phyloP scores from a whole-genome alignment of 2,113 vertebrate species.

The Eidolon helvum region DNA sequence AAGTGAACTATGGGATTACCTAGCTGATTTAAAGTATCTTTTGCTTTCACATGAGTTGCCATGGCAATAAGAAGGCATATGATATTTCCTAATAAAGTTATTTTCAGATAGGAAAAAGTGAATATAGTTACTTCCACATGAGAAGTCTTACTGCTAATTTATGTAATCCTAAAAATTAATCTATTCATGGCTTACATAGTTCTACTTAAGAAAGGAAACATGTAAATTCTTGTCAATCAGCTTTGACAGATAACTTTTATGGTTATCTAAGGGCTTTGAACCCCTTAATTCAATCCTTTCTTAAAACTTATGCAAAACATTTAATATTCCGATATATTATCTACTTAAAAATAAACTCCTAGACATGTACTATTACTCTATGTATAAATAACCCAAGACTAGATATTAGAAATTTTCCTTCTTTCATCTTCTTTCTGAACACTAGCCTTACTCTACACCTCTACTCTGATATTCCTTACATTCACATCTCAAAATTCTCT shows the following conservation, averaged over 20 bases:
- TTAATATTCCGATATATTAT: not conserved
- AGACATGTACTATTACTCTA: not conserved
- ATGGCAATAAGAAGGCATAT: not conserved
- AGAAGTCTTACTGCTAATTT: not conserved
- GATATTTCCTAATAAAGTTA: not conserved
- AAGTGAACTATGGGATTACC: not conserved
- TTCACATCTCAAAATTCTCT: not conserved
- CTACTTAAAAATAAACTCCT: not conserved
- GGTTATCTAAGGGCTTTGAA: not conserved
- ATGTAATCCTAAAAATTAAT: not conserved
- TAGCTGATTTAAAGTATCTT: not conserved
- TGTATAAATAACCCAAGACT: not conserved
- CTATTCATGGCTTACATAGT: not conserved
- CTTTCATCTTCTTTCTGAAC: not conserved
- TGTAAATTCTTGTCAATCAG: not conserved
- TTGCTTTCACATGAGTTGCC: not conserved
- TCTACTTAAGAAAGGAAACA: not conserved
- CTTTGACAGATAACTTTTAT: not conserved
- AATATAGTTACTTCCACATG: not conserved
- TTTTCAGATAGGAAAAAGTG: slow-evolving; percentile 26
- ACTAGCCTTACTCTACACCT: not conserved
- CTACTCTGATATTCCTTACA: not conserved
- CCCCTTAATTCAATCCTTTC: not conserved
- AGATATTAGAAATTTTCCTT: not conserved
- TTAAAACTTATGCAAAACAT: not conserved